These are phyloP conservation scores for Bursaphelenchus okinawaensis DNA, from an alignment of 2,888 invertebrate species.

Conservation along the genomic window DNA sequence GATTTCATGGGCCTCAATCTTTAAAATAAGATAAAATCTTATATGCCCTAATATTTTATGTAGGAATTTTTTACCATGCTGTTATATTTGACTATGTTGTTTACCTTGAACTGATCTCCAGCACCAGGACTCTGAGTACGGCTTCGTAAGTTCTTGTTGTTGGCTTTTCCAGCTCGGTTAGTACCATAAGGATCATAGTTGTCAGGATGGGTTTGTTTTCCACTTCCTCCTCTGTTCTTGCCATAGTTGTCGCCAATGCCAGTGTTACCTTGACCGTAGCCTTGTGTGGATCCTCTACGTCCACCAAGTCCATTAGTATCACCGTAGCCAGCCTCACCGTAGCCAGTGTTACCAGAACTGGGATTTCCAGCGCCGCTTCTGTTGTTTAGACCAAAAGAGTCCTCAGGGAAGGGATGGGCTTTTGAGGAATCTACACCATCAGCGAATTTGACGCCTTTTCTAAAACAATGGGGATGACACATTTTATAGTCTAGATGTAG, in stretches of 20 bases:
- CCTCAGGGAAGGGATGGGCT: slow-evolving; percentile 34
- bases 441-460: slow-evolving; percentile 35
- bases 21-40: too few relatives aligned
- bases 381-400: background rate
- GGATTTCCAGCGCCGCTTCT: background rate
- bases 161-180: background rate
- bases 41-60: too few relatives aligned
- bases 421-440: slow-evolving; percentile 27
- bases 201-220: background rate
- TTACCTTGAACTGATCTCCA: background rate
- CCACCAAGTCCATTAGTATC: background rate
- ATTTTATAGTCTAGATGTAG: too few relatives aligned
- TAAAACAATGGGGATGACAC: background rate
- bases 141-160: background rate
- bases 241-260: background rate
- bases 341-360: background rate
- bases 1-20: too few relatives aligned
- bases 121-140: background rate
- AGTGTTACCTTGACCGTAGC: background rate
- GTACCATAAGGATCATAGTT: background rate
- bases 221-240: background rate
- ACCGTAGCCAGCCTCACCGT: slow-evolving; percentile 9
- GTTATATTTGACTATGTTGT: too few relatives aligned
- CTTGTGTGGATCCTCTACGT: background rate
- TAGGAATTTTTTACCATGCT: too few relatives aligned